Evolutionary conservation across 2,113 vertebrate genomes (phyloP).

Genomic region (Odocoileus hemionus): DNA sequence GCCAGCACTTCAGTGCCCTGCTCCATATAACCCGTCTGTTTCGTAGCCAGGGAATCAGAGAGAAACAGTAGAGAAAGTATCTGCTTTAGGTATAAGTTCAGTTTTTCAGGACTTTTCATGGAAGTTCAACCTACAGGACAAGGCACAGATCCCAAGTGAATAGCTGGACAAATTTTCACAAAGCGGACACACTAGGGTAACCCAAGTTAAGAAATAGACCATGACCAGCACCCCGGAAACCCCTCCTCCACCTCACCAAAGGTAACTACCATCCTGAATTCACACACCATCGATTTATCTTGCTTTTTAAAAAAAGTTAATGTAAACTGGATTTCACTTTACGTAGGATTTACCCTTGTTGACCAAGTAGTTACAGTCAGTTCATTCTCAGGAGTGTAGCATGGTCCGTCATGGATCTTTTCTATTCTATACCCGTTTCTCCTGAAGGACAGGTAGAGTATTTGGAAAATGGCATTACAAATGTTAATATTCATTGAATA

Average conservation of each 20-base stretch:
- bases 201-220: not conserved
- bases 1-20: not conserved
- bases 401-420: not conserved
- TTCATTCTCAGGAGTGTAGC: not conserved
- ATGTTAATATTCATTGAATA: not conserved
- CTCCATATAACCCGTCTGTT: rapidly evolving
- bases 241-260: not conserved
- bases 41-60: not conserved
- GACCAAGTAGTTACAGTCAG: not conserved
- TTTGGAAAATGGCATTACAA: not conserved
- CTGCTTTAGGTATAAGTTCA: not conserved
- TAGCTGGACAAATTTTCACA: not conserved
- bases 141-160: no score
- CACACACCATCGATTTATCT: not conserved
- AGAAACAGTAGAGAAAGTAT: not conserved
- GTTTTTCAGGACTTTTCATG: not conserved
- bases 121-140: not conserved
- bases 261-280: not conserved
- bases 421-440: not conserved
- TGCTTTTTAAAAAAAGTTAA: not conserved
- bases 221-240: no score
- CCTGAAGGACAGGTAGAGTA: not conserved
- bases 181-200: not conserved
- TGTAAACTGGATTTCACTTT: not conserved
- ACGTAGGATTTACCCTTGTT: not conserved